Percentiles rank a stretch among this genome's conserved stretches.
Evolutionary conservation across 2,888 invertebrate genomes (phyloP).

Genomic region (Cephus sareptanus): DNA sequence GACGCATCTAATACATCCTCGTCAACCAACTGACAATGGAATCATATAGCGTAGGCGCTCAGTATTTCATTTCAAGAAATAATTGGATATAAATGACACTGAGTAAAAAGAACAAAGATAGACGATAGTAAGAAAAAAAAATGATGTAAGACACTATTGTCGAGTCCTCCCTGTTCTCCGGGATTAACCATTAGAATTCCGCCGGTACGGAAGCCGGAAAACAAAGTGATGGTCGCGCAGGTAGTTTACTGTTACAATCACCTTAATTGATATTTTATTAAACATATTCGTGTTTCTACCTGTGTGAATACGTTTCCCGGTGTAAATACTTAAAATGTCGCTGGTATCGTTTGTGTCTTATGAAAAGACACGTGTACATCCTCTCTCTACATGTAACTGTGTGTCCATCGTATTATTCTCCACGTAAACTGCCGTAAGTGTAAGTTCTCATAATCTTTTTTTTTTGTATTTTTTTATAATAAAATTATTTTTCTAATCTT

Average conservation of each 20-base stretch:
- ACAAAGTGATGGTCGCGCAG: conserved; percentile 49
- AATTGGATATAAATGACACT: neutral
- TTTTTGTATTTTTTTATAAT: conserved; percentile 70
- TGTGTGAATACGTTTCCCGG: conserved; percentile 17
- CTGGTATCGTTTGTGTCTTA: neutral
- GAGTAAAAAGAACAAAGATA: conserved; percentile 29
- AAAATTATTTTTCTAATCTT: conserved; percentile 71
- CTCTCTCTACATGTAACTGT: neutral
- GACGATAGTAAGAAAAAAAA: conserved; percentile 1
- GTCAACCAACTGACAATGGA: neutral
- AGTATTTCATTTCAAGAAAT: neutral
- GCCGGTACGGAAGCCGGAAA: conserved; percentile 43
- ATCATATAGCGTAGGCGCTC: neutral
- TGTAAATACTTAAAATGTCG: neutral
- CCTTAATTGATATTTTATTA: conserved; percentile 35
- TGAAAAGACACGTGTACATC: neutral
- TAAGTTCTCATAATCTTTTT: conserved; percentile 51
- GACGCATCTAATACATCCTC: neutral
- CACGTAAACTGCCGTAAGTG: neutral
- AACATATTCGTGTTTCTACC: conserved; percentile 44
- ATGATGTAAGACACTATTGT: conserved; percentile 31
- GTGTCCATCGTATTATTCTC: neutral
- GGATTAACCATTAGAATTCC: conserved; percentile 43
- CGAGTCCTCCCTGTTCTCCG: conserved; percentile 46
- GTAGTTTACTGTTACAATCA: conserved; percentile 22